A percentile compares a stretch with the other conserved stretches of the same genome.
Evolutionary conservation across 1,140 invertebrate genomes (phyloP).

Genomic region (Lepidotrigona ventralis): DNA sequence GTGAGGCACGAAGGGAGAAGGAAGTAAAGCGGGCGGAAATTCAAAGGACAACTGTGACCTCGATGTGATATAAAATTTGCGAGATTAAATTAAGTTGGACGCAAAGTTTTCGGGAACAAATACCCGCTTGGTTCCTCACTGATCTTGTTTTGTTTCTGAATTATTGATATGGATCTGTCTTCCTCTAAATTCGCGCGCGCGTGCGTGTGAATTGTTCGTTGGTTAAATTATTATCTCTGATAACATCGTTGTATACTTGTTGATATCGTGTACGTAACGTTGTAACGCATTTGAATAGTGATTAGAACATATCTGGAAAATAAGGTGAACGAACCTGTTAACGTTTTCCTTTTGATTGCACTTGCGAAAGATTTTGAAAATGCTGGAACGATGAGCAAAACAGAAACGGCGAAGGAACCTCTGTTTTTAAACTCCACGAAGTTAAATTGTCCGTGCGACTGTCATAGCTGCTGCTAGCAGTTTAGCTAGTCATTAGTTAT

Average conservation of each 20-base stretch:
- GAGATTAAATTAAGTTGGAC: constrained; percentile 24
- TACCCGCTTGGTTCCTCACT: not conserved
- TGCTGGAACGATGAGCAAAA: not conserved
- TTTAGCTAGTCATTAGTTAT: not conserved
- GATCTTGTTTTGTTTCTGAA: not conserved
- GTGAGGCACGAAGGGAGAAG: not conserved
- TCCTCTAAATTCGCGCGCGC: too few relatives aligned
- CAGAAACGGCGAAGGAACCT: not conserved
- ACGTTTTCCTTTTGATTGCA: not conserved
- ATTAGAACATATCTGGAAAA: not conserved
- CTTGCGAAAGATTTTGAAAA: not conserved
- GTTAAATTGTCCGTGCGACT: too few relatives aligned
- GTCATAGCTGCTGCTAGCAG: too few relatives aligned
- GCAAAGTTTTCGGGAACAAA: constrained; percentile 12
- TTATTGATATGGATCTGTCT: not conserved
- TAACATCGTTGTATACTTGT: too few relatives aligned
- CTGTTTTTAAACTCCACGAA: not conserved
- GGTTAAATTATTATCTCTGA: constrained; percentile 10
- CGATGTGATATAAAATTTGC: constrained; percentile 17
- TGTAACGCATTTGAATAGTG: not conserved
- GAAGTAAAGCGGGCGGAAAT: not conserved
- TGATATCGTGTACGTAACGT: not conserved
- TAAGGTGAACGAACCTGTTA: not conserved
- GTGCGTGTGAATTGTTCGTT: not conserved
- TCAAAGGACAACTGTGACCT: not conserved